phyloP scores from a whole-genome alignment of 2,113 vertebrate genomes.

The Corythoichthys haematopterus region DNA sequence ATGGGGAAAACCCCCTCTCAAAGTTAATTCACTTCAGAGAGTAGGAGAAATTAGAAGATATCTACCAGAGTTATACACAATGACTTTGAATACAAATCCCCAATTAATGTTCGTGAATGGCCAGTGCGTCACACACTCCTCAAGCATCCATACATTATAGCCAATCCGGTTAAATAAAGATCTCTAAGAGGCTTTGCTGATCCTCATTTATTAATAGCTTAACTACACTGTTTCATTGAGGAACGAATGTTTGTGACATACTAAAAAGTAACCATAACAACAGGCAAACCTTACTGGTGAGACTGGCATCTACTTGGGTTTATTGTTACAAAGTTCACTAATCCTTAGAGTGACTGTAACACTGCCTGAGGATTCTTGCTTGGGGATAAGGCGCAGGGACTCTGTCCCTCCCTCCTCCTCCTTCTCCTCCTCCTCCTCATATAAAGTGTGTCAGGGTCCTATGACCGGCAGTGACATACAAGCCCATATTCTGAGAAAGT shows the following conservation, averaged over 20 bases:
- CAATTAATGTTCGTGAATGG: slow-evolving; percentile 32
- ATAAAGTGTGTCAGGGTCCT: slow-evolving; percentile 50
- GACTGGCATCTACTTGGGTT: slow-evolving; percentile 31
- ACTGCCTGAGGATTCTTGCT: slow-evolving; percentile 39
- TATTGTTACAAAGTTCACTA: slow-evolving; percentile 35
- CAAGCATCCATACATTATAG: slow-evolving; percentile 66
- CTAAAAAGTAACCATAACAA: slow-evolving; percentile 35
- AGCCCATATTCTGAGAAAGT: slow-evolving; percentile 53
- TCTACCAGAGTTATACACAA: slow-evolving; percentile 32
- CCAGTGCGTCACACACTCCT: slow-evolving; percentile 50
- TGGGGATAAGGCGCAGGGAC: slow-evolving; percentile 39
- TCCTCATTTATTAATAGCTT: slow-evolving; percentile 74
- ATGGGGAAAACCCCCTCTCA: slow-evolving; percentile 60
- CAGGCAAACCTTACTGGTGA: slow-evolving; percentile 23
- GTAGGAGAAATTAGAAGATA: slow-evolving; percentile 4
- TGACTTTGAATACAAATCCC: slow-evolving; percentile 31
- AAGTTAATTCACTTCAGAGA: slow-evolving; percentile 49
- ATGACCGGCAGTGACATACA: slow-evolving; percentile 50
- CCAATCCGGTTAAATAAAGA: slow-evolving; percentile 75
- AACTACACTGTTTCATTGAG: slow-evolving; percentile 41
- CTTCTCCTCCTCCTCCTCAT: slow-evolving; percentile 26
- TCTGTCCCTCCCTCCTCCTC: slow-evolving; percentile 27
- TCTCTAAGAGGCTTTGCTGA: slow-evolving; percentile 77
- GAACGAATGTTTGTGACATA: slow-evolving; percentile 49
- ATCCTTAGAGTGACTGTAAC: slow-evolving; percentile 27